Evolutionary conservation across 1,140 invertebrate genomes (phyloP).

Genomic region (Lasaia peninsularis): DNA sequence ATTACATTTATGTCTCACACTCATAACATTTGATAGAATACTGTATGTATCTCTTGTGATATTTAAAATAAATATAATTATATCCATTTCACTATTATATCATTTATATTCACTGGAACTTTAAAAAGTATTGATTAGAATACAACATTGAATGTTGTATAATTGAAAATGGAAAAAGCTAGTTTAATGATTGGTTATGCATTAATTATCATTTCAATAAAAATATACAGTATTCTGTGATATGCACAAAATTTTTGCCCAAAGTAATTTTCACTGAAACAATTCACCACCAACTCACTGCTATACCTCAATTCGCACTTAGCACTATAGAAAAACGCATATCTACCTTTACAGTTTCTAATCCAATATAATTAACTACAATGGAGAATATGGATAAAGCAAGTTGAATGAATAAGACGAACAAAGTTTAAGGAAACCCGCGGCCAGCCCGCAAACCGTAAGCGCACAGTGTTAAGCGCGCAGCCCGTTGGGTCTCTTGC

Average conservation of each 20-base stretch:
- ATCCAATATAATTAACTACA: not conserved
- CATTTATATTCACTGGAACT: too few relatives aligned
- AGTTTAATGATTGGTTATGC: too few relatives aligned
- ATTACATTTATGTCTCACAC: constrained; percentile 7
- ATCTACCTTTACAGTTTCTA: not conserved
- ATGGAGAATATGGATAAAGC: not conserved
- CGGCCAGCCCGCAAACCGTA: too few relatives aligned
- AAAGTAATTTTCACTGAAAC: not conserved
- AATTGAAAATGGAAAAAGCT: too few relatives aligned
- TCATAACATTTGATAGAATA: constrained; percentile 11
- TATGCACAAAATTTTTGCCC: not conserved
- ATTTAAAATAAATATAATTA: not conserved
- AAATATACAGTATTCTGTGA: not conserved
- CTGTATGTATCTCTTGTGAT: not conserved
- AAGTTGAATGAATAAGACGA: not conserved
- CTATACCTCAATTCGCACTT: not conserved
- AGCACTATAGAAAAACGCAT: not conserved
- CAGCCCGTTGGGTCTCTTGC: not conserved
- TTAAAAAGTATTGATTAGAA: too few relatives aligned
- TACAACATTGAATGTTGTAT: too few relatives aligned
- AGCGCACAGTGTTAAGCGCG: not conserved
- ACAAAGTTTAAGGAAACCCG: too few relatives aligned
- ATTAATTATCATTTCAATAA: too few relatives aligned
- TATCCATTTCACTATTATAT: not conserved
- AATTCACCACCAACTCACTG: not conserved